phyloP scores from a whole-genome alignment of 30 jellyfish, hydroid and myxozoan species.

The Aurelia sp. region DNA sequence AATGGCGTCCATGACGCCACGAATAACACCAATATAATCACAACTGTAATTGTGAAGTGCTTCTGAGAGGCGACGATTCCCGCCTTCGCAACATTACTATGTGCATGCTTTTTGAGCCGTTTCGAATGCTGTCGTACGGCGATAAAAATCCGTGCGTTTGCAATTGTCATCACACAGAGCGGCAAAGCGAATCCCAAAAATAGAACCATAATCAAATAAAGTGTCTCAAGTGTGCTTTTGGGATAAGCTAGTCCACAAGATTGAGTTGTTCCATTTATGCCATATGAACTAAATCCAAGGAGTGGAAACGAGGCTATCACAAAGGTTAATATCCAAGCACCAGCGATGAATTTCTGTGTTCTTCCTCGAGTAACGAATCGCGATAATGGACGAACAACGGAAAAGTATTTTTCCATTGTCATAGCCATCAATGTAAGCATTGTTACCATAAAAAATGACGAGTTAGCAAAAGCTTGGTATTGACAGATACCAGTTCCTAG shows the following conservation, averaged over 20 bases:
- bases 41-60: constrained; percentile 42
- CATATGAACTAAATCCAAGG: constrained; percentile 69
- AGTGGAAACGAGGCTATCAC: constrained; percentile 45
- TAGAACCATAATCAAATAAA: constrained; percentile 8
- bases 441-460: constrained; percentile 48
- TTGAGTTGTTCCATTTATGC: constrained; percentile 41
- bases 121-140: constrained; percentile 50
- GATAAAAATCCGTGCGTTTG: constrained; percentile 35
- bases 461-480: constrained; percentile 50
- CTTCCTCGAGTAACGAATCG: constrained; percentile 50
- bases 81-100: constrained; percentile 21
- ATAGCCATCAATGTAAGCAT: constrained; percentile 66
- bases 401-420: constrained; percentile 71
- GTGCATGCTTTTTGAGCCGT: constrained; percentile 37
- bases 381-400: constrained; percentile 72
- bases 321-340: constrained; percentile 46
- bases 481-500: constrained; percentile 60
- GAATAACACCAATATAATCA: constrained; percentile 41
- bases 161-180: constrained; percentile 46
- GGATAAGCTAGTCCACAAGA: constrained; percentile 79
- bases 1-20: constrained; percentile 78
- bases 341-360: constrained; percentile 18
- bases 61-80: constrained; percentile 54
- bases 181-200: constrained; percentile 57
- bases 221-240: constrained; percentile 32